Evolutionary conservation across 2,888 invertebrate species (phyloP).

Genomic region (Ypsolopha sequella): DNA sequence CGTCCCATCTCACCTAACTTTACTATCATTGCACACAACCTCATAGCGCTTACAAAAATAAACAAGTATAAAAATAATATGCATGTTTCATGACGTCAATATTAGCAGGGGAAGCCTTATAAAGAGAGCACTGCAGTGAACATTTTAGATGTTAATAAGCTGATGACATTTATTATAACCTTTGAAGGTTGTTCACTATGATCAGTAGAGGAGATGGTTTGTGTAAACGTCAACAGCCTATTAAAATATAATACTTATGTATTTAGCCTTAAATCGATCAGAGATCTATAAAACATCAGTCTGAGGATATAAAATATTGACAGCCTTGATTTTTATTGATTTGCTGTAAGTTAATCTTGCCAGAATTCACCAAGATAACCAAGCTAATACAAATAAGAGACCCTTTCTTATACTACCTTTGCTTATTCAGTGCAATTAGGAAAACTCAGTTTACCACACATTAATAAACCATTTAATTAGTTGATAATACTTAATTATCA

Average conservation of each 20-base stretch:
- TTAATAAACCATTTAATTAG: no score
- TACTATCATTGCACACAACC: not conserved
- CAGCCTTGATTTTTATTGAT: conserved; percentile 2
- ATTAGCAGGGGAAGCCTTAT: not conserved
- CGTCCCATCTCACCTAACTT: no score
- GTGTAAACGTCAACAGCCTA: not conserved
- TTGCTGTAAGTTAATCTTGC: conserved; percentile 53
- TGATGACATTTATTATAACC: no score
- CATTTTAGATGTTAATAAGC: no score
- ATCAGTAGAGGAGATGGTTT: no score
- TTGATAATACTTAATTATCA: no score
- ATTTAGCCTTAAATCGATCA: not conserved
- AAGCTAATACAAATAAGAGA: conserved; percentile 21
- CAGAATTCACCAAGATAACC: conserved; percentile 47
- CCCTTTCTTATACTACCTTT: no score
- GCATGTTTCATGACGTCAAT: not conserved
- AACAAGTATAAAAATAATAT: not conserved
- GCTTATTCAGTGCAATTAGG: no score
- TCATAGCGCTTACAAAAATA: not conserved
- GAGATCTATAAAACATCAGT: not conserved
- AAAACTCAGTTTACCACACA: no score
- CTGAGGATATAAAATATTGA: conserved; percentile 12
- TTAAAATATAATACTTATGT: not conserved
- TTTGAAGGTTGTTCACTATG: no score
- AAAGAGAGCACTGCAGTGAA: no score